Evolutionary conservation across 2,888 invertebrate species (phyloP).

Genomic region (Lycia hirtaria): DNA sequence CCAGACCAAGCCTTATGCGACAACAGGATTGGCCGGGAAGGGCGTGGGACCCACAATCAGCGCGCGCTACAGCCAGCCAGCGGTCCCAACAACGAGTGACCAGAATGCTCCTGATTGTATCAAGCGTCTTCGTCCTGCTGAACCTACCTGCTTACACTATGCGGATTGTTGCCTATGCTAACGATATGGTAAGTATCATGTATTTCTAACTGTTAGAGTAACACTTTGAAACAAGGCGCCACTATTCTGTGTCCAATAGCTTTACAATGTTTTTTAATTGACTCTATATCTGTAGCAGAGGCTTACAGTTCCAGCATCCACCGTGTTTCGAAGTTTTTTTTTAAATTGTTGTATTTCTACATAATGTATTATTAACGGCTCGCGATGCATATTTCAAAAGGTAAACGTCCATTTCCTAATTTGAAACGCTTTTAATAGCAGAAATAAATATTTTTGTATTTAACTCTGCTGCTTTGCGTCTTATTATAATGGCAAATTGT

Average conservation of each 20-base stretch:
- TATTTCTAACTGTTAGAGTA: conserved; percentile 21
- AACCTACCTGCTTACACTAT: conserved; percentile 92
- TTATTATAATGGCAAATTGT: no score
- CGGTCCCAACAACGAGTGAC: conserved; percentile 89
- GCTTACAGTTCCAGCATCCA: no score
- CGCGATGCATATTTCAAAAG: no score
- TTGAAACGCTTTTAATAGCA: no score
- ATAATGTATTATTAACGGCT: no score
- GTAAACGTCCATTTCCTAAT: no score
- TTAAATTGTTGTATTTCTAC: no score
- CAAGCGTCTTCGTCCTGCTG: conserved; percentile 90
- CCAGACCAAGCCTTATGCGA: conserved; percentile 64
- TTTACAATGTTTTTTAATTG: no score
- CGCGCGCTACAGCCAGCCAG: conserved; percentile 18
- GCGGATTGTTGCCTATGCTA: conserved; percentile 87
- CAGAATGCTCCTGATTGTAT: conserved; percentile 93
- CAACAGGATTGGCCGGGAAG: conserved; percentile 20
- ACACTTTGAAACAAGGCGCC: not conserved
- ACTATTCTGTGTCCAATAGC: not conserved
- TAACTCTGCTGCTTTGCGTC: no score
- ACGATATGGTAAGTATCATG: conserved; percentile 77
- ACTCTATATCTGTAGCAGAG: no score
- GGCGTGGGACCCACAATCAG: conserved; percentile 55
- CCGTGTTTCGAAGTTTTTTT: no score
- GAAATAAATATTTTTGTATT: no score